Conservation (phyloP, 2,113 vertebrate species). For the Paralichthys olivaceus region DNA sequence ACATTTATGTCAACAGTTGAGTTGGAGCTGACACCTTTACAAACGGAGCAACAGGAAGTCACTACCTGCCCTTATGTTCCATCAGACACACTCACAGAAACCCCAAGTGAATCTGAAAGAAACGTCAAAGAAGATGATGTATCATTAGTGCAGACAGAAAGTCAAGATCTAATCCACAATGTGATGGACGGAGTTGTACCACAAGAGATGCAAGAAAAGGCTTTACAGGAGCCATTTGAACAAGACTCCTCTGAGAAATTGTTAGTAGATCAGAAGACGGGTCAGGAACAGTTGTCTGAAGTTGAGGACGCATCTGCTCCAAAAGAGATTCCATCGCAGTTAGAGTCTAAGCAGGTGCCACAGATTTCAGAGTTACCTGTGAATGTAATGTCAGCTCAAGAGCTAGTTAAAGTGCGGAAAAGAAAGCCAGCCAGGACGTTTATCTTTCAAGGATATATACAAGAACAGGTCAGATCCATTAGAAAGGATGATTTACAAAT, state of each 20-base stretch:
- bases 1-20: slow-evolving; percentile 46
- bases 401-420: slow-evolving; percentile 77
- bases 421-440: slow-evolving; percentile 67
- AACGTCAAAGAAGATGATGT: slow-evolving; percentile 23
- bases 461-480: slow-evolving; percentile 57
- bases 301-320: not conserved
- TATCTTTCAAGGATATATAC: slow-evolving; percentile 69
- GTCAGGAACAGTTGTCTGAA: slow-evolving; percentile 10
- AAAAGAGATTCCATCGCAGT: slow-evolving; percentile 29
- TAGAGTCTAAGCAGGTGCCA: slow-evolving; percentile 27
- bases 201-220: slow-evolving; percentile 16
- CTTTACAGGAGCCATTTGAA: slow-evolving; percentile 12
- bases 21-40: slow-evolving; percentile 48
- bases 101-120: slow-evolving; percentile 22
- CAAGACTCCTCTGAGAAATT: slow-evolving; percentile 31
- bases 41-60: slow-evolving; percentile 48
- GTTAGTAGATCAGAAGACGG: not conserved
- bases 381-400: slow-evolving; percentile 77
- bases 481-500: slow-evolving; percentile 58
- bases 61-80: slow-evolving; percentile 32
- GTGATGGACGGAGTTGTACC: not conserved
- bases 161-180: slow-evolving; percentile 21
- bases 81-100: slow-evolving; percentile 34
- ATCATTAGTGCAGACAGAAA: slow-evolving; percentile 34
- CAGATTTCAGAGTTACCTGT: slow-evolving; percentile 55